Conservation (phyloP, 2,888 invertebrate genomes). For the Eutolmus rufibarbis region DNA sequence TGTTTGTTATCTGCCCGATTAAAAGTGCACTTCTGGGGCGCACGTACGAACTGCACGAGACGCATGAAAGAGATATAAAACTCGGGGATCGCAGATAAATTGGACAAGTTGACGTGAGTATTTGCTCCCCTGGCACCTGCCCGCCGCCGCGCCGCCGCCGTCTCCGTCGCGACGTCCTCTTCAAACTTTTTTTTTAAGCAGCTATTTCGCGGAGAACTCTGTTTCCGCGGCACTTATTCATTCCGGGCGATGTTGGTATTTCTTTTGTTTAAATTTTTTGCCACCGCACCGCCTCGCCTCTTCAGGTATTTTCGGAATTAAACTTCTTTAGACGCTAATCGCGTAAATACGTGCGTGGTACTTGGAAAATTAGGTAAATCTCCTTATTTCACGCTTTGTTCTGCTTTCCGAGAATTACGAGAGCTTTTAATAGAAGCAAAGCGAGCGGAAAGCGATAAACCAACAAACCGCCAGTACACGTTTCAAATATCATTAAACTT, state of each 20-base stretch:
- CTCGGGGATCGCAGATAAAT: not conserved
- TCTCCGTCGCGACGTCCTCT: not conserved
- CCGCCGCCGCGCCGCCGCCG: no score
- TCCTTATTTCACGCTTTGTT: not conserved
- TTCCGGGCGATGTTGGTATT: not conserved
- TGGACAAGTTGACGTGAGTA: conserved; percentile 17
- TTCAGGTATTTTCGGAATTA: not conserved
- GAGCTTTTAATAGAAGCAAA: not conserved
- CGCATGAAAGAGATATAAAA: not conserved
- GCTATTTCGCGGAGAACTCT: not conserved
- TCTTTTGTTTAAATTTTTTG: not conserved
- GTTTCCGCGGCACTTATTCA: not conserved
- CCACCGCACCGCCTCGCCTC: not conserved
- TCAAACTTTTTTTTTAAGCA: not conserved
- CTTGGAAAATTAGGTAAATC: not conserved
- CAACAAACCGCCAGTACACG: not conserved
- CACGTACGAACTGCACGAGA: conserved; percentile 11
- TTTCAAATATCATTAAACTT: not conserved
- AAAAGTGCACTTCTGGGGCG: conserved; percentile 35
- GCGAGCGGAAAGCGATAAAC: not conserved
- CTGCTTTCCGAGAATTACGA: not conserved
- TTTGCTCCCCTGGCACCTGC: not conserved
- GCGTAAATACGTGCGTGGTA: not conserved
- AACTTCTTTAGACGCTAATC: conserved; percentile 5
- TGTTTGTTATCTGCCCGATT: conserved; percentile 27